Evolutionary conservation across 2,797 vertebrate genomes (phyloP), one percentile per base, ranked within the genome.

Genomic region (Pipistrellus nathusii): DNA sequence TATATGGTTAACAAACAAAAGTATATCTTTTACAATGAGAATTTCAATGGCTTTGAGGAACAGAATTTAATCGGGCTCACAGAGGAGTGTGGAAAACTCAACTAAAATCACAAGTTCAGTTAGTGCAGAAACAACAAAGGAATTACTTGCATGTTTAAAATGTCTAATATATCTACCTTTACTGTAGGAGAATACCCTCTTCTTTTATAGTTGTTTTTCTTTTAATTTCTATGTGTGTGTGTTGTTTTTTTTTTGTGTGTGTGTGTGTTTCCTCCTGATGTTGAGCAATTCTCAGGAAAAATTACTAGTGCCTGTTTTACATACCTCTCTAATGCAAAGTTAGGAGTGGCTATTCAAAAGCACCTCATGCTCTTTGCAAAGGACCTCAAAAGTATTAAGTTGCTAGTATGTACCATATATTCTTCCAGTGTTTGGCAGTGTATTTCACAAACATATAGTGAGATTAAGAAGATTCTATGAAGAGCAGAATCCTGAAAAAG

Each of bases 121-220:
- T 46, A 71, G 2, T 38, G 46, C 2, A 85, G 30, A 81, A 75
- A 57, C 17, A 46, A 80, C n/a, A 59, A 77, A 66, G 13, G 3
- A 72, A 13, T 77, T 59, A 89, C 0, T 6, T 38, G 11, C 14
- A 82, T 41, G 25, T 8, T 23, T 83, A 59, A 68, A 78, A n/a
- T 69, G 5, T 53, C 20, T 77, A 18, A 25, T 57, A 35, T 46
- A n/a, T 32, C n/a, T 88, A 3, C 5, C 10, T 66, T 27, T 9
- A n/a, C 5, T 6, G 21, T 5, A 51, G 8, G 14, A 66, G 8
- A 8, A 51, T 20, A 38, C 0, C 4, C 1, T 66, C 23, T n/a
- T 51, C 7, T 2, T 64, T 76, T 84, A 57, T 18, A 77, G 32
- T 35, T 84, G 21, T 17, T 82, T 66, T 77, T 78, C 7, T 48